phyloP scores from a whole-genome alignment of 2,113 vertebrate genomes.

The Phalacrocorax pelagicus region DNA sequence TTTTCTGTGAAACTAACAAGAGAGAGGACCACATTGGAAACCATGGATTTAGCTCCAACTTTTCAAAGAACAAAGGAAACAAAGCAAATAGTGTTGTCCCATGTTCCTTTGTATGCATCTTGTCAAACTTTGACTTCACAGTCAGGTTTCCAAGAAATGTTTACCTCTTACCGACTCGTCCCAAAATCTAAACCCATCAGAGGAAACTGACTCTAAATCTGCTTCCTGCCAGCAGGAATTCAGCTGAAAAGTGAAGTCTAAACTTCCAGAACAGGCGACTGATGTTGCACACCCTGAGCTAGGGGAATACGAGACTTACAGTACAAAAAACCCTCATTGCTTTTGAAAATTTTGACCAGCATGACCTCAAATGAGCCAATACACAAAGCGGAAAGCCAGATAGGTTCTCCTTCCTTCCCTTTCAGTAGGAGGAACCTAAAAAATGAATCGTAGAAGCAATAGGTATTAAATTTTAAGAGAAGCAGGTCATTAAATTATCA shows the following conservation, averaged over 20 bases:
- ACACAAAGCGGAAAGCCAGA: not conserved
- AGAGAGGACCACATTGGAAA: not conserved
- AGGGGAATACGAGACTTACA: fast-evolving
- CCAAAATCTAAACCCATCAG: not conserved
- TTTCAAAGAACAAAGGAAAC: not conserved
- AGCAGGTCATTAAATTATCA: not conserved
- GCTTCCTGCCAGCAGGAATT: not conserved
- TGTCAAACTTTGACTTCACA: not conserved
- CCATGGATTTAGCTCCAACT: not conserved
- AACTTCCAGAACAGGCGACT: not conserved
- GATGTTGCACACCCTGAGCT: not conserved
- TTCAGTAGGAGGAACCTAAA: not conserved
- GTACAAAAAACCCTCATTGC: not conserved
- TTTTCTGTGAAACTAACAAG: not conserved
- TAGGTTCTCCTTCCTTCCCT: not conserved
- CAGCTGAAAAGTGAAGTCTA: not conserved
- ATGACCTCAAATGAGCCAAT: not conserved
- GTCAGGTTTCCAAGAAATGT: not conserved
- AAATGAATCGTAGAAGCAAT: not conserved
- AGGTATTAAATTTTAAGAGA: not conserved
- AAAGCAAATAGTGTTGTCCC: not conserved
- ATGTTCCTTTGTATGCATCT: not conserved
- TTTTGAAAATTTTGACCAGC: not conserved
- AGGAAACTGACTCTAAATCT: not conserved
- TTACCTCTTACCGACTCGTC: not conserved